A percentile compares a stretch with the other conserved stretches of the same genome.
Evolutionary conservation across 2,113 vertebrate species (phyloP).

Genomic region (Odontophorus gujanensis): DNA sequence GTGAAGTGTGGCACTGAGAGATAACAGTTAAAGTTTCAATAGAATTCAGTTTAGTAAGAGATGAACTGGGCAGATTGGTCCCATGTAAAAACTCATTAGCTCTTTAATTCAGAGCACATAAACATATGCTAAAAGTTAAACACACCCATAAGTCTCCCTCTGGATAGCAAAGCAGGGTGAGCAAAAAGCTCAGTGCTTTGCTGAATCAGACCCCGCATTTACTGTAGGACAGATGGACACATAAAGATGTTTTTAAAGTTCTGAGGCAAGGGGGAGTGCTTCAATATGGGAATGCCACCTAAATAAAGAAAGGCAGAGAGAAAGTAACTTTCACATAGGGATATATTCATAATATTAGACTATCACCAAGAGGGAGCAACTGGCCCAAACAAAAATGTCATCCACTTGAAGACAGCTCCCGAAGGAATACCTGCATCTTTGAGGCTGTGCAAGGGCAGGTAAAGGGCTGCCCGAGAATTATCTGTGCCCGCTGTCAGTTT

Average conservation of each 20-base stretch:
- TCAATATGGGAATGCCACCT: background rate
- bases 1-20: background rate
- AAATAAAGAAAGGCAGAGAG: background rate
- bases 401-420: background rate
- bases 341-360: background rate
- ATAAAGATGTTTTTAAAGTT: constrained; percentile 36
- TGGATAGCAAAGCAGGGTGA: background rate
- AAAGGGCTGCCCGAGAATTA: background rate
- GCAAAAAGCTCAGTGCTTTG: background rate
- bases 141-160: background rate
- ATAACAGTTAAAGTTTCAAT: background rate
- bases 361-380: background rate
- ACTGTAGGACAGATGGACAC: constrained; percentile 27
- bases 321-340: background rate
- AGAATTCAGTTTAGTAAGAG: background rate
- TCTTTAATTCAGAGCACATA: background rate
- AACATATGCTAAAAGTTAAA: constrained; percentile 26
- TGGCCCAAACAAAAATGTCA: constrained; percentile 14
- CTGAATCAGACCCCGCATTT: constrained; percentile 19
- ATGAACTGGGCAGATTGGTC: background rate
- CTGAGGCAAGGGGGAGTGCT: background rate
- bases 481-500: background rate
- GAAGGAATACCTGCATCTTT: background rate
- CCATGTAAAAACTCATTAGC: background rate
- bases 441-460: background rate